Percentiles rank a stretch among this genome's conserved stretches.
Conservation (phyloP, 2,113 vertebrate genomes). For the Cyanocitta stelleri region DNA sequence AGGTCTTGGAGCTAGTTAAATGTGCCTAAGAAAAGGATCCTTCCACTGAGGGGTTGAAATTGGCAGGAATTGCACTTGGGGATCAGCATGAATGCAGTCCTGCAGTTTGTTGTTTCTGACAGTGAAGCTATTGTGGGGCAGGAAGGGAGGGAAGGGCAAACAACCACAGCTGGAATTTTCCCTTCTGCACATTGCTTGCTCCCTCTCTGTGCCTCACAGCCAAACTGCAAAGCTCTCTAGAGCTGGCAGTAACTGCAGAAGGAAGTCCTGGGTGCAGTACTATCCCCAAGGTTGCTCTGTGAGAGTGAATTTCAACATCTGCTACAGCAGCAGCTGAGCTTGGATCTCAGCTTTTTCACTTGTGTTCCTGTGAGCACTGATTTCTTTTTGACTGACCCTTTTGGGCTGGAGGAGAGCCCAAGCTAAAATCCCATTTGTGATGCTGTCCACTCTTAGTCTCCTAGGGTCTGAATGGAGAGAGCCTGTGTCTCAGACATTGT, state of each 20-base stretch:
- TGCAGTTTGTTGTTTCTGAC: neutral
- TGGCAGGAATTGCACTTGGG: neutral
- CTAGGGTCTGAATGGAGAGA: neutral
- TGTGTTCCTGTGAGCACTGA: neutral
- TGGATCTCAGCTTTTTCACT: neutral
- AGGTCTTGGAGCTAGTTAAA: neutral
- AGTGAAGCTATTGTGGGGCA: neutral
- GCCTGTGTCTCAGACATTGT: neutral
- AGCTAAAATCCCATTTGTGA: neutral
- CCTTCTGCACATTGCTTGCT: neutral
- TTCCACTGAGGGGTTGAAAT: neutral
- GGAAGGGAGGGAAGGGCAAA: neutral
- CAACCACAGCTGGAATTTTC: neutral
- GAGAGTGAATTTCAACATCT: neutral
- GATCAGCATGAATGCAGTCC: neutral
- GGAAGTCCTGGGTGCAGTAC: neutral
- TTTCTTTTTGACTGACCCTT: neutral
- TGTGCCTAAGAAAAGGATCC: neutral
- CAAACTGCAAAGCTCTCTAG: neutral
- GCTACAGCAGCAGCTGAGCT: neutral
- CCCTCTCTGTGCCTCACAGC: neutral
- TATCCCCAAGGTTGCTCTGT: neutral
- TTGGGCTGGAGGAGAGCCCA: neutral
- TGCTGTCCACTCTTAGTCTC: neutral
- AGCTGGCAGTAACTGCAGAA: neutral